Percentiles rank a stretch among this genome's conserved stretches.
Conservation (phyloP, 2,113 vertebrate genomes). For the Machaerirhynchus nigripectus region DNA sequence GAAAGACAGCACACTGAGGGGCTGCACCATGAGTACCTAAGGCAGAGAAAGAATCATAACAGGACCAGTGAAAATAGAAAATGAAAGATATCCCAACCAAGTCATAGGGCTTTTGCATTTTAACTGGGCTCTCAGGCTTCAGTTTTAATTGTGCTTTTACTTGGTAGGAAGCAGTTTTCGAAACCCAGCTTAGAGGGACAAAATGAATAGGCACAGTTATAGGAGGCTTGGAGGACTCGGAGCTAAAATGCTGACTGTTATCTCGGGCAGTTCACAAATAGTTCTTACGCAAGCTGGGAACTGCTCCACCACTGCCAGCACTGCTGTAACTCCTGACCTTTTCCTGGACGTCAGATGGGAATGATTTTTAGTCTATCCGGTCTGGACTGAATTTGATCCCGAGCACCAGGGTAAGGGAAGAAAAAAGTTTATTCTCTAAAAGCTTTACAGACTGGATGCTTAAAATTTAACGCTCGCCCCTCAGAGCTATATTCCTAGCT, state of each 20-base stretch:
- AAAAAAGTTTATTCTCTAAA: conserved; percentile 40
- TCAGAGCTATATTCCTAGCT: conserved; percentile 57
- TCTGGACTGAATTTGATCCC: conserved; percentile 66
- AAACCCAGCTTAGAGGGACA: not conserved
- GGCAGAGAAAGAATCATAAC: not conserved
- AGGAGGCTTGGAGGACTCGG: not conserved
- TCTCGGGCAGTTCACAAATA: conserved; percentile 15
- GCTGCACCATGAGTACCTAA: not conserved
- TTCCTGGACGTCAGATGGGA: conserved; percentile 63
- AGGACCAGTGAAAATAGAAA: not conserved
- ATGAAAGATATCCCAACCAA: not conserved
- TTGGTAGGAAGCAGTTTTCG: not conserved
- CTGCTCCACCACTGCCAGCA: conserved; percentile 26
- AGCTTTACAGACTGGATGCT: conserved; percentile 13
- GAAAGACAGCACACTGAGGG: not conserved
- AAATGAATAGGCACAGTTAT: not conserved
- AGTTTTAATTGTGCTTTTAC: not conserved
- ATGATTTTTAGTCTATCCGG: conserved; percentile 62
- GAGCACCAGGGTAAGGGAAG: conserved; percentile 36
- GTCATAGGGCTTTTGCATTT: not conserved
- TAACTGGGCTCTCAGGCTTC: not conserved
- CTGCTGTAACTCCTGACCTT: conserved; percentile 38
- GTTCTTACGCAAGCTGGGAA: conserved; percentile 23
- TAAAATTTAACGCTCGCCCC: conserved; percentile 42
- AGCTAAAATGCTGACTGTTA: not conserved